A percentile compares a stretch with the other conserved stretches of the same genome.
These are phyloP conservation scores for Tokudaia muenninki DNA, from an alignment of 2,797 vertebrate genomes.

Conservation along the genomic window DNA sequence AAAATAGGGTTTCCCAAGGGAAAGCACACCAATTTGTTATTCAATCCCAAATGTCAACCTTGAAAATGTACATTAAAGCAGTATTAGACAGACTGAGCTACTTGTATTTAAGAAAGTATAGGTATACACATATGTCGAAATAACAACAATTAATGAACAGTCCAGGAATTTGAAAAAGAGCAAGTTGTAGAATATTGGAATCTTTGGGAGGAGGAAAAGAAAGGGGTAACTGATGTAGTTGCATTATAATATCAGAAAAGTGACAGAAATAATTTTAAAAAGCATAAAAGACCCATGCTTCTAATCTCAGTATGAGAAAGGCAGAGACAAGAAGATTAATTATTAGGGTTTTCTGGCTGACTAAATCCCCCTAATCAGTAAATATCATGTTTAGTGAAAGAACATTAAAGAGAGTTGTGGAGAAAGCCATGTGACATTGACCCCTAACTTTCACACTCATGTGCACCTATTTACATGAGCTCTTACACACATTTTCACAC, in stretches of 20 bases:
- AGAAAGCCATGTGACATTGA: not conserved
- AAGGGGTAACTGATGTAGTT: not conserved
- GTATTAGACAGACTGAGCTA: no score
- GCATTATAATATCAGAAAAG: not conserved
- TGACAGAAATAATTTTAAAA: not conserved
- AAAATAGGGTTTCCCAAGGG: no score
- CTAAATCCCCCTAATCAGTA: not conserved
- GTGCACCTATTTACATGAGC: not conserved
- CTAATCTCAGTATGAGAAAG: not conserved
- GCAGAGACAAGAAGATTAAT: not conserved
- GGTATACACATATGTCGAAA: not conserved
- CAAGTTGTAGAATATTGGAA: not conserved
- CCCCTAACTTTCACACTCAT: not conserved
- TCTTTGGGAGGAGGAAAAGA: not conserved
- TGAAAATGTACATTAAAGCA: no score
- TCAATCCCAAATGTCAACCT: no score
- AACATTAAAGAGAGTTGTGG: not conserved
- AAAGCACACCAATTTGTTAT: no score
- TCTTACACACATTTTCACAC: not conserved
- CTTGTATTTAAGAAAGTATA: not conserved
- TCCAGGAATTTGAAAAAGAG: not conserved
- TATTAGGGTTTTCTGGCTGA: not conserved
- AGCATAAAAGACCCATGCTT: not conserved
- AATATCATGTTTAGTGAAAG: not conserved
- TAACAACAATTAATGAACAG: not conserved